These are phyloP conservation scores for Silurus meridionalis DNA, from an alignment of 2,113 vertebrate genomes.

Conservation along the genomic window DNA sequence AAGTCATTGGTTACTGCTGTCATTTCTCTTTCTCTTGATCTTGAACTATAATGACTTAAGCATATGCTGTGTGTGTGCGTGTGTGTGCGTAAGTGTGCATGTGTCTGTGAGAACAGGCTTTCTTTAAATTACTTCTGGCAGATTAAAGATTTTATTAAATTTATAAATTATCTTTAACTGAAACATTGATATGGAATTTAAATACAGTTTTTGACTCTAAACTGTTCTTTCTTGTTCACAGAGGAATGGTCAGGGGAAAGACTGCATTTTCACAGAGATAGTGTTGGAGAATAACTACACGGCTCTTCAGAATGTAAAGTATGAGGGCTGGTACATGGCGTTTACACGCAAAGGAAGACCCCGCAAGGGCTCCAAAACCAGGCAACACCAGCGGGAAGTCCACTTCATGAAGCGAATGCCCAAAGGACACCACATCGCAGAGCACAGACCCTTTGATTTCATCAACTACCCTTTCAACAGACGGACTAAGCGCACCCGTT, in stretches of 20 bases:
- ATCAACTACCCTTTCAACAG: constrained; percentile 94
- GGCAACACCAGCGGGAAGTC: constrained; percentile 97
- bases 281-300: constrained; percentile 99
- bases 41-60: constrained; percentile 70
- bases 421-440: constrained; percentile 82
- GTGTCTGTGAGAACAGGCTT: constrained; percentile 27
- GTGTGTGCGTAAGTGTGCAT: constrained; percentile 27
- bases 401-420: constrained; percentile 99
- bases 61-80: constrained; percentile 60
- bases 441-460: constrained; percentile 94
- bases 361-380: constrained; percentile 92
- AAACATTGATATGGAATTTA: constrained; percentile 2
- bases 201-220: neutral
- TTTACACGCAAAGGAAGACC: constrained; percentile 94
- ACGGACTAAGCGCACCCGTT: constrained; percentile 94
- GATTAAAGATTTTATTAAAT: constrained; percentile 51
- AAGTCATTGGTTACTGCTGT: constrained; percentile 63
- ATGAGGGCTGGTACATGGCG: constrained; percentile 98
- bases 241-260: constrained; percentile 92
- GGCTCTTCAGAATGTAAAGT: constrained; percentile 90
- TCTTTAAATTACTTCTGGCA: constrained; percentile 41
- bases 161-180: constrained; percentile 9
- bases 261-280: constrained; percentile 96
- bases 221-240: constrained; percentile 60
- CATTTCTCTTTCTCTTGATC: constrained; percentile 65